Conservation (phyloP, 1,140 invertebrate species). For the Ceratina australensis region DNA sequence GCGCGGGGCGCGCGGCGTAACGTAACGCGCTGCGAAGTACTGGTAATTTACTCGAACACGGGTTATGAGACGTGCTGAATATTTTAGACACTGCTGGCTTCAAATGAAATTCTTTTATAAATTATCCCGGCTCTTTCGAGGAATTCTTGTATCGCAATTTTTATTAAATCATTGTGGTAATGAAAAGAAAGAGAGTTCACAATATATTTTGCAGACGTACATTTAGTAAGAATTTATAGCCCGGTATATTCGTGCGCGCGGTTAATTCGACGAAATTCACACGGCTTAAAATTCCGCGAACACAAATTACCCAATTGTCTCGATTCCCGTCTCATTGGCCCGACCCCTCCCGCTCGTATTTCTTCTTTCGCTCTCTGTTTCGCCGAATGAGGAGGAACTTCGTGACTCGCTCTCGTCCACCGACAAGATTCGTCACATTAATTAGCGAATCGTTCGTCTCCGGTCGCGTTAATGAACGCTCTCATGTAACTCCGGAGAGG, state of each 20-base stretch:
- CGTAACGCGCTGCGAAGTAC: neutral
- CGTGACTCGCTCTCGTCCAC: conserved; percentile 43
- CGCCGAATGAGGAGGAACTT: conserved; percentile 1
- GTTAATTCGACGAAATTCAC: no score
- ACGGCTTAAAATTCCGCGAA: neutral
- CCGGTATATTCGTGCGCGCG: no score
- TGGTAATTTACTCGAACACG: neutral
- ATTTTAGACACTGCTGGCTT: neutral
- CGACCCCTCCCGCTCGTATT: no score
- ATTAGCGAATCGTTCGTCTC: conserved; percentile 56
- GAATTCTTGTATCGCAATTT: no score
- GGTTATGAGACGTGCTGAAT: neutral
- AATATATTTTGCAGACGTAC: neutral
- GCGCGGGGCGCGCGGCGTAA: neutral
- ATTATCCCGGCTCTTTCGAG: no score
- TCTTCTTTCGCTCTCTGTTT: neutral
- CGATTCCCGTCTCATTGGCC: no score
- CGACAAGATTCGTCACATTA: conserved; percentile 63
- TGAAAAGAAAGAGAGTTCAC: no score
- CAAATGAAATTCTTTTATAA: neutral
- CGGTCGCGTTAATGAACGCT: conserved; percentile 58
- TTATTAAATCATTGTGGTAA: no score
- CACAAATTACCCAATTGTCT: neutral
- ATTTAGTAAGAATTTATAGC: no score
- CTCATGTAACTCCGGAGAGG: conserved; percentile 38